Evolutionary conservation across 2,797 vertebrate genomes (phyloP).

Genomic region (Phyllotis vaccarum): DNA sequence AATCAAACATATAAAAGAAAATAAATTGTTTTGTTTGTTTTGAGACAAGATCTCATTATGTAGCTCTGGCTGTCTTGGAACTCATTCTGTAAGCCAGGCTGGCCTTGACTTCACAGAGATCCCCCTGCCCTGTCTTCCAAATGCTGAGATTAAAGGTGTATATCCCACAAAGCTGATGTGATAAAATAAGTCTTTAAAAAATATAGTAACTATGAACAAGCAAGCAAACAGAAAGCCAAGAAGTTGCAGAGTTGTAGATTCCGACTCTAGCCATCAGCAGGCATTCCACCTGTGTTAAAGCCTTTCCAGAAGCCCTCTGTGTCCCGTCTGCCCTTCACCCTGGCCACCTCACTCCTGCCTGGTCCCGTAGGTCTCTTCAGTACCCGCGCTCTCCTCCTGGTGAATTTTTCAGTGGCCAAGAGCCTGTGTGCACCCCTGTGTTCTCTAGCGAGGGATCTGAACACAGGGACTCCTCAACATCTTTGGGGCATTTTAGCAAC

Average conservation of each 20-base stretch:
- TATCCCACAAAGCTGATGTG: background rate
- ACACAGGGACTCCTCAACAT: background rate
- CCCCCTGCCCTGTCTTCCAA: background rate
- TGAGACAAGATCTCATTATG: background rate
- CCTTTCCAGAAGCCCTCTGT: background rate
- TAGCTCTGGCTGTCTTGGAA: background rate
- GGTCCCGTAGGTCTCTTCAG: background rate
- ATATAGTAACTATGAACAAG: background rate
- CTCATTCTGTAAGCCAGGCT: background rate
- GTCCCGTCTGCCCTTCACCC: background rate
- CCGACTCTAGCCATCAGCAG: background rate
- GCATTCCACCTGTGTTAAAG: fast-evolving
- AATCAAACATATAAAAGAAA: background rate
- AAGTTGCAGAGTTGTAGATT: background rate
- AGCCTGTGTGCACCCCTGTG: background rate
- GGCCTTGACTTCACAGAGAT: background rate
- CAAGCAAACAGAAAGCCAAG: background rate
- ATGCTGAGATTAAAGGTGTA: background rate
- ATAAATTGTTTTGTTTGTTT: background rate
- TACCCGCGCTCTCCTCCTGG: background rate
- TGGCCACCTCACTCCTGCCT: fast-evolving
- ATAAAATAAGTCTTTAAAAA: background rate
- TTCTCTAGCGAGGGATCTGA: background rate
- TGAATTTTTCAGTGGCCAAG: background rate
- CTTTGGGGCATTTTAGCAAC: background rate